phyloP scores from a whole-genome alignment of 2,113 vertebrate species.

The Callocephalon fimbriatum region DNA sequence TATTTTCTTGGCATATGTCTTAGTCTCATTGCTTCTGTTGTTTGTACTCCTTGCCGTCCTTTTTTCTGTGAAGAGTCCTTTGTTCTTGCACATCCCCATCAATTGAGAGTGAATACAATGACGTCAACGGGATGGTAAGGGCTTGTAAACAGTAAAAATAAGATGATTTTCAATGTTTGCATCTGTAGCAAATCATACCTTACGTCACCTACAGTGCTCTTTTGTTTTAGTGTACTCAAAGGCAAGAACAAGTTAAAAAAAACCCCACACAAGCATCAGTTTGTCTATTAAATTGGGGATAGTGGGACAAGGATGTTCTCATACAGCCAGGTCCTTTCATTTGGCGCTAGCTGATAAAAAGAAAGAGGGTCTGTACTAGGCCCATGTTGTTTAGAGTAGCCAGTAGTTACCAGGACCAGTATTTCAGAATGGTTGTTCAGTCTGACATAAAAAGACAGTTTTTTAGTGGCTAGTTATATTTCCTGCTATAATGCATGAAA shows the following conservation, averaged over 20 bases:
- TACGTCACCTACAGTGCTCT: accelerated
- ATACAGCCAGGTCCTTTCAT: accelerated
- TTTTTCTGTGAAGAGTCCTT: accelerated
- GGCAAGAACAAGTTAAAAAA: not conserved
- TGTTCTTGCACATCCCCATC: not conserved
- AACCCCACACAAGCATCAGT: accelerated
- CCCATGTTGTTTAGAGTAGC: accelerated
- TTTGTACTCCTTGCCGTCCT: not conserved
- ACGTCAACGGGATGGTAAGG: accelerated
- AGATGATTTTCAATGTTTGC: not conserved
- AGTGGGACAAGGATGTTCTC: not conserved
- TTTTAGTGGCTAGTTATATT: accelerated
- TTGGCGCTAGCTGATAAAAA: not conserved
- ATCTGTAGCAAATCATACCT: not conserved
- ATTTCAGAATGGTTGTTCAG: accelerated
- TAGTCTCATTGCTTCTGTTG: not conserved
- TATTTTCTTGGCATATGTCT: accelerated
- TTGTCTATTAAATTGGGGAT: not conserved
- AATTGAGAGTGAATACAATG: accelerated
- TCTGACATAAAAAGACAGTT: accelerated
- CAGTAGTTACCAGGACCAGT: not conserved
- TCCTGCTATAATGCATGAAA: accelerated
- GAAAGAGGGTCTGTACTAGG: accelerated
- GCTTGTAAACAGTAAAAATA: accelerated
- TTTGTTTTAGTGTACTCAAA: accelerated